Evolutionary conservation across 1,140 invertebrate species (phyloP), one percentile per base, ranked within the genome.

Genomic region (Lysiphlebus fabarum): DNA sequence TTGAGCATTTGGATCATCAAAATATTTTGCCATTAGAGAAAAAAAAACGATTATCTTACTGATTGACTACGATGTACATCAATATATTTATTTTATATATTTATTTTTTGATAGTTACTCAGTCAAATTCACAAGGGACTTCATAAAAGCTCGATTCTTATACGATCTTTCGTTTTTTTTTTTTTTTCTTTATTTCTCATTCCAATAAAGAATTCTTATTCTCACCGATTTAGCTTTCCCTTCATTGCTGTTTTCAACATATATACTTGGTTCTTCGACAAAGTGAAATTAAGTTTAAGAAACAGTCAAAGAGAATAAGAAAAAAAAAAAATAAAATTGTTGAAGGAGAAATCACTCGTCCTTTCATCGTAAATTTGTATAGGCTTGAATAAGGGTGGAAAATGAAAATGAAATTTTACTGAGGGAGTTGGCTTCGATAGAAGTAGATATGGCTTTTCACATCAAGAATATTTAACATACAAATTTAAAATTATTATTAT

Each of bases 1-100:
- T 51, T 26, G 47, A 10, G 4, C 47, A 26, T 26, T 26, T 26
- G 17, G 17, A 26, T 34, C 49, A 38, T 51, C 49, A n/a, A 51
- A 9, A 37, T 38, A 33, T 37, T 36, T 51, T 36, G 17, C 49
- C 36, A 10, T n/a, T 36, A 51, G 9, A n/a, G 7, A 36, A 45
- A 9, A 36, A 41, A 14, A 41, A 55, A 26, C 53, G 61, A 62
- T 62, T 64, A 64, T 64, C 62, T 61, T 58, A 43, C 56, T 61
- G 62, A 64, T 61, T 64, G 59, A 64, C 59, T 64, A 48, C 56
- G 55, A 55, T 41, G 51, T 63, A 60, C 49, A 51, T 57, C 26
- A 53, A 51, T 40, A 47, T 44, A 55, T 26, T 2, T 26, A 26
- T 26, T 1, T 26, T 26, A 2, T 26, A 1, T 26, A 2, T 26